These are phyloP conservation scores for Mercenaria mercenaria DNA, from an alignment of 1,140 invertebrate species.

Conservation along the genomic window DNA sequence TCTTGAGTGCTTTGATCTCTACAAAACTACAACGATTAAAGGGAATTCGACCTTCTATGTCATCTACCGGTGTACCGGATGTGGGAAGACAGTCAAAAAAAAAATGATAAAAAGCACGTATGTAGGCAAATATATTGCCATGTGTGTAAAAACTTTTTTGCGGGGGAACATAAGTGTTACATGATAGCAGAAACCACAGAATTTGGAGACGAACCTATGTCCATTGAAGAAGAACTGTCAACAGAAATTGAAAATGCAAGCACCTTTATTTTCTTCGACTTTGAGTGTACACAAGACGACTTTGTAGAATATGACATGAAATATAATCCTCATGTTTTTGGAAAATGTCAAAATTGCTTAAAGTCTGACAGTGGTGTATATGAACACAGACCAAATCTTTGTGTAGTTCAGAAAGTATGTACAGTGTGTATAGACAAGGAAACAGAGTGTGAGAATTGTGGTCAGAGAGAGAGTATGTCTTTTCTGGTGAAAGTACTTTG, in stretches of 20 bases:
- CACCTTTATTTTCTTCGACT: not conserved
- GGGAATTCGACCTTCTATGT: not conserved
- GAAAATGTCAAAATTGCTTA: conserved; percentile 23
- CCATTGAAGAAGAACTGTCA: not conserved
- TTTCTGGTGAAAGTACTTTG: not conserved
- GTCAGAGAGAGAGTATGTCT: not conserved
- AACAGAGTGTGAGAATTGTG: not conserved
- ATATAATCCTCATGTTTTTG: conserved; percentile 12
- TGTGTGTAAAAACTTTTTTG: not conserved
- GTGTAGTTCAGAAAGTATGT: conserved; percentile 58
- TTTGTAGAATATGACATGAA: not conserved
- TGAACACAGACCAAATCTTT: conserved; percentile 24
- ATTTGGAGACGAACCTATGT: not conserved
- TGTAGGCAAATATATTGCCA: conserved; percentile 3
- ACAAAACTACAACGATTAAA: too few relatives aligned
- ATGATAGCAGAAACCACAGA: not conserved
- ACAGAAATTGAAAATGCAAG: not conserved
- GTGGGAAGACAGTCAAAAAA: conserved; percentile 48
- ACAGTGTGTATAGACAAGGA: not conserved
- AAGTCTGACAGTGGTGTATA: not conserved
- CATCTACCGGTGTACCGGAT: not conserved
- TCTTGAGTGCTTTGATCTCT: not conserved
- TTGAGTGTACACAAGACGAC: conserved; percentile 37
- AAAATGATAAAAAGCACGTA: not conserved
- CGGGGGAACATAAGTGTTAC: conserved; percentile 14